Percentiles rank a stretch among this genome's conserved stretches.
These are phyloP conservation scores for Trinectes maculatus DNA, from an alignment of 2,113 vertebrate species.

Conservation along the genomic window DNA sequence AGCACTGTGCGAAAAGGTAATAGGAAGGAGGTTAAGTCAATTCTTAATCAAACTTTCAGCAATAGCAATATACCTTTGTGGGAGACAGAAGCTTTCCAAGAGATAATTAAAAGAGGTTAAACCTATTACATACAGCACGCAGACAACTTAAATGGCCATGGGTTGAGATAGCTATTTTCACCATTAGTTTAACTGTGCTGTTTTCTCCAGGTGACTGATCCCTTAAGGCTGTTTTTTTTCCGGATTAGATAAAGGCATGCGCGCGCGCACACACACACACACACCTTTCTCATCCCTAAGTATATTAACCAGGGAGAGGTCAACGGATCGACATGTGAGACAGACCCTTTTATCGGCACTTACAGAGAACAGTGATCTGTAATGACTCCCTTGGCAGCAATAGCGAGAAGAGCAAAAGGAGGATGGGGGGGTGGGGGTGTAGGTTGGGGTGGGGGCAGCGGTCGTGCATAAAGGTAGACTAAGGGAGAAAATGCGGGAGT, in stretches of 20 bases:
- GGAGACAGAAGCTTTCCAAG: conserved; percentile 7
- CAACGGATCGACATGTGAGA: conserved; percentile 52
- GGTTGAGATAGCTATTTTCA: conserved; percentile 45
- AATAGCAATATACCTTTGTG: conserved; percentile 10
- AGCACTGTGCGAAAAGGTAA: conserved; percentile 29
- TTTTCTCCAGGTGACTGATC: conserved; percentile 30
- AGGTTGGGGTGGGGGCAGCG: no score
- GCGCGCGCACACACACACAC: background rate
- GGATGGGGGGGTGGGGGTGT: no score
- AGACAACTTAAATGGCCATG: conserved; percentile 41
- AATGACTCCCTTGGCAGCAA: conserved; percentile 67
- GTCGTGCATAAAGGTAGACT: conserved; percentile 8
- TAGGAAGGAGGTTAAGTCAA: conserved; percentile 57
- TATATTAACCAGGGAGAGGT: conserved; percentile 54
- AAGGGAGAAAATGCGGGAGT: background rate
- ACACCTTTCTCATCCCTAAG: conserved; percentile 38
- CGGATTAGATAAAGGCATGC: conserved; percentile 3
- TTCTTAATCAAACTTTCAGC: conserved; percentile 56
- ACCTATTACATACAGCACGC: conserved; percentile 38
- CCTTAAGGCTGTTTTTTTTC: conserved; percentile 42
- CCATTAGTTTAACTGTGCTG: conserved; percentile 44
- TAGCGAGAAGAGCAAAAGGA: conserved; percentile 47
- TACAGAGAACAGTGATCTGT: conserved; percentile 57
- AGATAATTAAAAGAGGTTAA: conserved; percentile 53
- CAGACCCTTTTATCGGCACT: conserved; percentile 68